Evolutionary conservation across 1,140 invertebrate species (phyloP), one percentile per base, ranked within the genome.

Genomic region (Drosophila azteca): DNA sequence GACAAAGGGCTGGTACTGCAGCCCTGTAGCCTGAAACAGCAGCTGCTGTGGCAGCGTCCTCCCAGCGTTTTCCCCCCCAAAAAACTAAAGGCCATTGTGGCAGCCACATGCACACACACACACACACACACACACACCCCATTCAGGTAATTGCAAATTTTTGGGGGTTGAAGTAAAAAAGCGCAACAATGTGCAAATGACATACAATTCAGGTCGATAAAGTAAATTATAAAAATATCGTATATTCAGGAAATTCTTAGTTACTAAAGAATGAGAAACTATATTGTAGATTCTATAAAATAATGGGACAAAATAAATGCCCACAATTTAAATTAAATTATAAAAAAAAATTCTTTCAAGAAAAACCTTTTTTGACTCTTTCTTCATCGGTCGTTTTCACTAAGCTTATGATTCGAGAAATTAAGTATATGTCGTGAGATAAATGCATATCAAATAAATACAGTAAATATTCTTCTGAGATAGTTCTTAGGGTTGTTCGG

Each of bases 241-340:
- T 72, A 63, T 83, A 79, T 83, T 84, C 80, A 79, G 70, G 59
- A 57, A 60, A 84, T 46, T 76, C 66, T 69, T 57, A 69, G 63
- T 49, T 17, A 24, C 31, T 68, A 68, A 6, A 68, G 64, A 55
- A 55, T 68, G 31, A 68, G 43, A 68, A 52, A 54, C 49, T 64
- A 51, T 69, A 51, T 51, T 44, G 57, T 31, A 31, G 7, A 31
- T 31, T 9, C 3, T 31, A 13, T 39, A 13, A 39, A 39, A 11
- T 39, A 39, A 13, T 0, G 1, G 29, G 31, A 39, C 35, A 39
- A 39, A 39, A 5, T 4, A 13, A 39, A 4, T 39, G 35, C 13
- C 35, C 51, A 68, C 55, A 63, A 50, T 22, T 26, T n/a, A 7
- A 69, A 69, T 69, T 49, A 49, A 55, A 63, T n/a, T n/a, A n/a